These are phyloP conservation scores for Zele albiditarsus DNA, from an alignment of 2,888 invertebrate genomes.

Conservation along the genomic window DNA sequence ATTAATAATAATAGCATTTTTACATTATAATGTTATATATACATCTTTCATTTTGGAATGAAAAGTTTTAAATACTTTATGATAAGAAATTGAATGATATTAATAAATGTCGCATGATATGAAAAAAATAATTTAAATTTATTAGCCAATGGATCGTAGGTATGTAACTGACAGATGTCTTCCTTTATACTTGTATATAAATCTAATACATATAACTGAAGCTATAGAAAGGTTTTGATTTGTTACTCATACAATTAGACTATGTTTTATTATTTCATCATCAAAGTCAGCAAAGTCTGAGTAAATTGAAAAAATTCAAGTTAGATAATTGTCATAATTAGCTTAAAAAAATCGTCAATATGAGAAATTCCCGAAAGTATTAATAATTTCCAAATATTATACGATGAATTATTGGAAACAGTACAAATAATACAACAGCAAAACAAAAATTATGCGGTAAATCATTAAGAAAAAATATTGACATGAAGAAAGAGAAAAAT, in stretches of 20 bases:
- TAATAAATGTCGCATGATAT: conserved; percentile 4
- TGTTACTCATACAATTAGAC: conserved; percentile 37
- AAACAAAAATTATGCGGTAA: conserved; percentile 66
- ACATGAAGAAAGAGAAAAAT: conserved; percentile 25
- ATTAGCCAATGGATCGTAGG: conserved; percentile 42
- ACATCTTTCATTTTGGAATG: neutral
- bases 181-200: conserved; percentile 58
- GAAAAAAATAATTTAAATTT: conserved; percentile 24
- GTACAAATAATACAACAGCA: conserved; percentile 63
- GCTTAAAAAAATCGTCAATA: neutral
- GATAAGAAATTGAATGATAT: conserved; percentile 3
- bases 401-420: conserved; percentile 59
- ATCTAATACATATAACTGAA: conserved; percentile 46
- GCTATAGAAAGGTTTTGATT: conserved; percentile 35
- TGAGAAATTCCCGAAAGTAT: conserved; percentile 2
- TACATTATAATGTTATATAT: neutral
- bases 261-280: conserved; percentile 21
- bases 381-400: conserved; percentile 19
- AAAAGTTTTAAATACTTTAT: conserved; percentile 15
- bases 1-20: conserved; percentile 15
- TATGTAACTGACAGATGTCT: conserved; percentile 56
- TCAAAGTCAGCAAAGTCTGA: neutral
- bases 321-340: neutral
- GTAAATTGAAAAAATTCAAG: neutral
- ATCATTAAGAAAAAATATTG: conserved; percentile 56